A percentile compares a stretch with the other conserved stretches of the same genome.
Conservation (phyloP, 2,113 vertebrate species). For the Pseudonaja textilis region DNA sequence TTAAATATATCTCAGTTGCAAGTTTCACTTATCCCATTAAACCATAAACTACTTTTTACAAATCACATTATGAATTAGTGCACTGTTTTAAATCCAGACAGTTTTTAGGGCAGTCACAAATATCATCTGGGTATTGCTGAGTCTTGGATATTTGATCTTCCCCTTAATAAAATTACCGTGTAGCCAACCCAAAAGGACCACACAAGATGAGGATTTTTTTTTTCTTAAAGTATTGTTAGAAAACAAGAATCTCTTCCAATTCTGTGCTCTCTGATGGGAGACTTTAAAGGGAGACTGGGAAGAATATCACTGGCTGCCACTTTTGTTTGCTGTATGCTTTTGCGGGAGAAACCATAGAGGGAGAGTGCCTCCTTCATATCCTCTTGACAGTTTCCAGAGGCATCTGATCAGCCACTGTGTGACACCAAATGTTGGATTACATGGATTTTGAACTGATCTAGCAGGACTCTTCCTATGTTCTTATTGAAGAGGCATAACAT, state of each 20-base stretch:
- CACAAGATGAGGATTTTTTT: not conserved
- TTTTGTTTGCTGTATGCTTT: not conserved
- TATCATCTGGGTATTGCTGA: not conserved
- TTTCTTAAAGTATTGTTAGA: not conserved
- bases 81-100: not conserved
- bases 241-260: not conserved
- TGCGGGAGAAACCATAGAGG: not conserved
- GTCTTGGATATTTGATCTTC: not conserved
- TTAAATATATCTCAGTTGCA: not conserved
- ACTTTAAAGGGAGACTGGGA: not conserved
- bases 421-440: not conserved
- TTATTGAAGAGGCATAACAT: not conserved
- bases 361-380: not conserved
- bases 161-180: not conserved
- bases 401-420: not conserved
- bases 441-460: not conserved
- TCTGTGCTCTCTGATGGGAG: not conserved
- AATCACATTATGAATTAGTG: not conserved
- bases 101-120: not conserved
- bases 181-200: not conserved
- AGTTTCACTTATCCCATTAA: not conserved
- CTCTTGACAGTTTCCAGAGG: not conserved
- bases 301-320: not conserved
- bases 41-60: not conserved
- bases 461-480: not conserved